These are phyloP conservation scores for Ia io DNA, from an alignment of 2,113 vertebrate genomes.

Conservation along the genomic window DNA sequence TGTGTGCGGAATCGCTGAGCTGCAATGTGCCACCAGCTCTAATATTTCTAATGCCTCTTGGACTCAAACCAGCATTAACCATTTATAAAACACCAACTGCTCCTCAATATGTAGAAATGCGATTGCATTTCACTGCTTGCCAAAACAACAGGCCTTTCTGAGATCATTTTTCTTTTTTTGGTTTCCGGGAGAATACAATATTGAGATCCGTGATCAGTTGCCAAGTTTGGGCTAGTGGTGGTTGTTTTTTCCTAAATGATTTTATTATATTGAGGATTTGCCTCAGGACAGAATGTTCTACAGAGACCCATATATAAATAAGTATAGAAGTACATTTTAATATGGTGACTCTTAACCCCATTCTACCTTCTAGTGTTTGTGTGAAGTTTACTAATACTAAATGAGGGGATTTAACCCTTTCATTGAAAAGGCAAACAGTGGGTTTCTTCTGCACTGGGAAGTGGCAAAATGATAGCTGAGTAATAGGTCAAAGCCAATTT, in stretches of 20 bases:
- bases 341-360: not conserved
- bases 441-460: not conserved
- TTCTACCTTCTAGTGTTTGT: not conserved
- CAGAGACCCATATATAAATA: not conserved
- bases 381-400: not conserved
- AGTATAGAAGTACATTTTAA: not conserved
- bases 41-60: conserved; percentile 68
- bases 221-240: not conserved
- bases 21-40: conserved; percentile 26
- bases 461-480: not conserved
- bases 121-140: conserved; percentile 58
- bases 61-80: conserved; percentile 82
- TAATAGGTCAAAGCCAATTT: not conserved
- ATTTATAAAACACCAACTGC: conserved; percentile 81
- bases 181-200: conserved; percentile 36
- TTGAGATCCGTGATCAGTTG: not conserved
- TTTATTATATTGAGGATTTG: conserved; percentile 61
- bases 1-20: conserved; percentile 62
- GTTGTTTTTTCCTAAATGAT: not conserved
- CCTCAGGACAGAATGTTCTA: not conserved
- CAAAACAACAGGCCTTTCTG: conserved; percentile 63
- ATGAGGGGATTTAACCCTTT: not conserved
- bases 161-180: conserved; percentile 69
- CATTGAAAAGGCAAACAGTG: not conserved
- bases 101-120: conserved; percentile 78